phyloP scores from a whole-genome alignment of 2,113 vertebrate species.

The Dasyornis broadbenti region DNA sequence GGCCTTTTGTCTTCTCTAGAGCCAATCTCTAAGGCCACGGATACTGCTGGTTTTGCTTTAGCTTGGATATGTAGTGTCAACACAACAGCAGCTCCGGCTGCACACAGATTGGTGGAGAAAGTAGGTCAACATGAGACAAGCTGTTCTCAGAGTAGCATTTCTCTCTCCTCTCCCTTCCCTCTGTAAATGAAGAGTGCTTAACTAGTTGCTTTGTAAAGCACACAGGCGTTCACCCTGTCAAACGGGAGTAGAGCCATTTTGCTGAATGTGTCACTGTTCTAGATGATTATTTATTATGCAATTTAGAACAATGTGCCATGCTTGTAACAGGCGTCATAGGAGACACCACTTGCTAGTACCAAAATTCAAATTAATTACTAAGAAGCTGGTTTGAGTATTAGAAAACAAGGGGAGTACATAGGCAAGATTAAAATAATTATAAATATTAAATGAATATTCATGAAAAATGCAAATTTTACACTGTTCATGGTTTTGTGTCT shows the following conservation, averaged over 20 bases:
- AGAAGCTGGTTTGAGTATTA: neutral
- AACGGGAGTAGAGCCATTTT: neutral
- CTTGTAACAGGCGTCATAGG: neutral
- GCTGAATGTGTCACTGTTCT: neutral
- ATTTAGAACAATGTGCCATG: neutral
- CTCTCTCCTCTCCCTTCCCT: constrained; percentile 38
- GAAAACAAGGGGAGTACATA: neutral
- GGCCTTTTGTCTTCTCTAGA: constrained; percentile 7
- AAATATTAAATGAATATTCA: constrained; percentile 40
- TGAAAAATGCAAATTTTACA: neutral
- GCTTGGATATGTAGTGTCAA: constrained; percentile 50
- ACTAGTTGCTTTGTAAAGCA: constrained; percentile 22
- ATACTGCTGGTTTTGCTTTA: constrained; percentile 48
- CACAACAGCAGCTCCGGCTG: constrained; percentile 45
- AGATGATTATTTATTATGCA: neutral
- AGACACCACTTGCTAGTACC: neutral
- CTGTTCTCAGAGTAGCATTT: constrained; percentile 49
- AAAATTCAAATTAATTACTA: constrained; percentile 19
- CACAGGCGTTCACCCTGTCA: neutral
- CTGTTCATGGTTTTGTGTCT: neutral
- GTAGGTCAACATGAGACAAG: constrained; percentile 67
- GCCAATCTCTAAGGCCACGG: constrained; percentile 7
- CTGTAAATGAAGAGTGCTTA: constrained; percentile 37
- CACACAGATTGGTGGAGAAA: constrained; percentile 56
- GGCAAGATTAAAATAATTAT: constrained; percentile 14